These are phyloP conservation scores for Pangasius djambal DNA, from an alignment of 2,797 vertebrate species.

Conservation along the genomic window DNA sequence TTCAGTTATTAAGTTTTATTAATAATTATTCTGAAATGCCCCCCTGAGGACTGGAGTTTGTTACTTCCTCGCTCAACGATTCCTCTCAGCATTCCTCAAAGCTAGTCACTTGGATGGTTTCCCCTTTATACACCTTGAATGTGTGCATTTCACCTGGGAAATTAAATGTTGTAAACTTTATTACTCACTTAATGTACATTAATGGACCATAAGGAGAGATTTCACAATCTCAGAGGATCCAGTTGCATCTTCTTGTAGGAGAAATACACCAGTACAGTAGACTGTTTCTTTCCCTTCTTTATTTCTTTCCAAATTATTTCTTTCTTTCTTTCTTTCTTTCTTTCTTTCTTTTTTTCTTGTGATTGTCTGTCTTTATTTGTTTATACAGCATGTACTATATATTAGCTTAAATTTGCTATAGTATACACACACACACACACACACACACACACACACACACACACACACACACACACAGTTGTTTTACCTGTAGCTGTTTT, in stretches of 20 bases:
- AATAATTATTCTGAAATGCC: background rate
- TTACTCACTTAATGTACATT: background rate
- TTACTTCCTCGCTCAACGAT: background rate
- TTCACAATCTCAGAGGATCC: background rate
- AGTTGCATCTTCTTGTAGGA: background rate
- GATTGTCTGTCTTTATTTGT: background rate
- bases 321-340: background rate
- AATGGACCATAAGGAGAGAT: background rate
- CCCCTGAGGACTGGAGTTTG: background rate
- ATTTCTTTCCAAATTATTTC: background rate
- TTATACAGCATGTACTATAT: background rate
- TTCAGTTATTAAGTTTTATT: background rate
- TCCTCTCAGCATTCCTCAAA: background rate
- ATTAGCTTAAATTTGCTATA: background rate
- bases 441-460: background rate
- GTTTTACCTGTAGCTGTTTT: background rate
- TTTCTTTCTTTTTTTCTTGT: background rate
- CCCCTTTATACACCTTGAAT: background rate
- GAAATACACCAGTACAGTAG: background rate
- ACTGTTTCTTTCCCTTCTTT: background rate
- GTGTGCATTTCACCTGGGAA: background rate
- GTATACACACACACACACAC: background rate
- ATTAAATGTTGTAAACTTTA: background rate
- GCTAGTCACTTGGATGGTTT: background rate
- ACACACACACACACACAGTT: background rate